Conservation (phyloP, 1,140 invertebrate genomes). For the Listronotus bonariensis region DNA sequence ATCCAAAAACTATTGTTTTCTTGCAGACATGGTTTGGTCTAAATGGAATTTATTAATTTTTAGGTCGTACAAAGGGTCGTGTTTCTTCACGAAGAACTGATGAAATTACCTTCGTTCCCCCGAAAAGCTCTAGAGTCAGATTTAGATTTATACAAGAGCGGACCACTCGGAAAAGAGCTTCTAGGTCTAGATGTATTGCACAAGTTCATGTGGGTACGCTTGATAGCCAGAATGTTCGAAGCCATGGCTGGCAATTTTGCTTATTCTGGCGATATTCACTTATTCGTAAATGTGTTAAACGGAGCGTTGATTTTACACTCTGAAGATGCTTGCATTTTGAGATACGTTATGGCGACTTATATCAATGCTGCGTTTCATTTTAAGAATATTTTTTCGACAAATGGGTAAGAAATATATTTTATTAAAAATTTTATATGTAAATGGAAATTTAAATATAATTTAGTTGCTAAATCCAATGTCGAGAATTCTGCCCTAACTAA, state of each 20-base stretch:
- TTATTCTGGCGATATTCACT: constrained; percentile 94
- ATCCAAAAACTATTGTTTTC: too few species aligned
- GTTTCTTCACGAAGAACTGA: constrained; percentile 98
- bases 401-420: constrained; percentile 70
- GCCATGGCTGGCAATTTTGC: constrained; percentile 98
- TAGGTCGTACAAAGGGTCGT: constrained; percentile 92
- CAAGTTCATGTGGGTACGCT: constrained; percentile 97
- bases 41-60: neutral
- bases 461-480: too few species aligned
- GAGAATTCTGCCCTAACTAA: too few species aligned
- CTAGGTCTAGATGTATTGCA: constrained; percentile 94
- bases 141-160: constrained; percentile 89
- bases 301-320: constrained; percentile 96
- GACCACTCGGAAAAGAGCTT: constrained; percentile 89
- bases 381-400: constrained; percentile 98
- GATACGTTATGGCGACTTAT: constrained; percentile 95
- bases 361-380: constrained; percentile 98
- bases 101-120: constrained; percentile 98
- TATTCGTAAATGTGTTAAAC: constrained; percentile 97
- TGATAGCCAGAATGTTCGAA: constrained; percentile 97
- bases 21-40: too few species aligned
- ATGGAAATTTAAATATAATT: too few species aligned
- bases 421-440: too few species aligned
- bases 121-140: constrained; percentile 97
- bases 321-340: constrained; percentile 92